Conservation (phyloP, 2,797 vertebrate species). For the Anguilla pacifica region DNA sequence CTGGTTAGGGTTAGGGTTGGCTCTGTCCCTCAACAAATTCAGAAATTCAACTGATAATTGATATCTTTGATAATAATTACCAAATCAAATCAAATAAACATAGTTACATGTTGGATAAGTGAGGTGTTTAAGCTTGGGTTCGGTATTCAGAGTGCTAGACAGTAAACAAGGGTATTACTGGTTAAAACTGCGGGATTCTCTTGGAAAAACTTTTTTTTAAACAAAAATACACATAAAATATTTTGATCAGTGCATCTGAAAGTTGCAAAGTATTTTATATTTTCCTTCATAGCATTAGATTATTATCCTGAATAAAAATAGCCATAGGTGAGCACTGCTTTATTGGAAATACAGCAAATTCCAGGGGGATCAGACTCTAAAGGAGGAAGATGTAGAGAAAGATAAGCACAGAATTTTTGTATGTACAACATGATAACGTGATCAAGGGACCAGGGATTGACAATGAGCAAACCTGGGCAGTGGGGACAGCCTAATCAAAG, state of each 20-base stretch:
- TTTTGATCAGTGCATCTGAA: too few species aligned
- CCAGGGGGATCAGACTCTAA: not conserved
- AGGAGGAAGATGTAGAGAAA: not conserved
- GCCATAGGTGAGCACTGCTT: not conserved
- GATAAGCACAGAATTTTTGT: not conserved
- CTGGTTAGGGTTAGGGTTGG: too few species aligned
- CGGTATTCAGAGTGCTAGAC: too few species aligned
- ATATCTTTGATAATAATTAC: too few species aligned
- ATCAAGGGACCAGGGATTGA: not conserved
- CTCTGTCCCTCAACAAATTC: too few species aligned
- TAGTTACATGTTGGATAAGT: too few species aligned
- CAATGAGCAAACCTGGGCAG: not conserved
- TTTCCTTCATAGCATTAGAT: not conserved
- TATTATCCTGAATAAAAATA: not conserved
- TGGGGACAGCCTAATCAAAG: not conserved
- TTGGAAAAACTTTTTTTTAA: not conserved
- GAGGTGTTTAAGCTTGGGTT: too few species aligned
- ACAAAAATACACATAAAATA: too few species aligned
- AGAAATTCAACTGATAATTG: too few species aligned
- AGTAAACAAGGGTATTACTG: too few species aligned
- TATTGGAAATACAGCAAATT: not conserved
- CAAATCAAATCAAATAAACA: too few species aligned
- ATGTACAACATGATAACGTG: not conserved
- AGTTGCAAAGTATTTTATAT: not conserved
- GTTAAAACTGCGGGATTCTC: not conserved